Evolutionary conservation across 2,888 invertebrate genomes (phyloP).

Genomic region (Ectropis crepuscularia): DNA sequence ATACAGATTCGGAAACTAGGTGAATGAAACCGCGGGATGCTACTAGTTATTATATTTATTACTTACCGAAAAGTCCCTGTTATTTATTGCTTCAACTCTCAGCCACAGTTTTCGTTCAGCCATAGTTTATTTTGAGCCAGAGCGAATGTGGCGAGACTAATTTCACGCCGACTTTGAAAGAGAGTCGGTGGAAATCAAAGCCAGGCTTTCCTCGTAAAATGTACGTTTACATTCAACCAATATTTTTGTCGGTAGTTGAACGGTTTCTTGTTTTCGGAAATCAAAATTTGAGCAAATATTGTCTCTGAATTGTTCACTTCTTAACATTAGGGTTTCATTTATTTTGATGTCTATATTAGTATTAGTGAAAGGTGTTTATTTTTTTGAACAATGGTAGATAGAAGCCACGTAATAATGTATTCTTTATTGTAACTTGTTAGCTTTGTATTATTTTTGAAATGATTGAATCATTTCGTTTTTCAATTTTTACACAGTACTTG

Average conservation of each 20-base stretch:
- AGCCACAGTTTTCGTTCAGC: slow-evolving; percentile 37
- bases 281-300: neutral
- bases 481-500: no score
- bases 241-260: slow-evolving; percentile 40
- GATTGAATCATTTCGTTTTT: no score
- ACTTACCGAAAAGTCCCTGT: neutral
- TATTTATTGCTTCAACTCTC: slow-evolving; percentile 6
- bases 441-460: no score
- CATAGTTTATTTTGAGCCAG: slow-evolving; percentile 49
- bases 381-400: no score
- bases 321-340: neutral
- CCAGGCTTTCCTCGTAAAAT: slow-evolving; percentile 47
- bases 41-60: no score
- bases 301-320: neutral
- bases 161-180: slow-evolving; percentile 62
- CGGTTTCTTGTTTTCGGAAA: slow-evolving; percentile 7
- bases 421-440: no score
- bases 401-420: no score
- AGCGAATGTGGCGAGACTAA: slow-evolving; percentile 56
- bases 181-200: slow-evolving; percentile 57
- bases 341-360: no score
- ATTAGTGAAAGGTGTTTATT: no score
- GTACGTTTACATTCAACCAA: slow-evolving; percentile 41
- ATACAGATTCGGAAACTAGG: no score
- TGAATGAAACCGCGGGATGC: no score